A percentile compares a stretch with the other conserved stretches of the same genome.
phyloP scores from a whole-genome alignment of 2,888 invertebrate species.

The Cerastoderma edule region DNA sequence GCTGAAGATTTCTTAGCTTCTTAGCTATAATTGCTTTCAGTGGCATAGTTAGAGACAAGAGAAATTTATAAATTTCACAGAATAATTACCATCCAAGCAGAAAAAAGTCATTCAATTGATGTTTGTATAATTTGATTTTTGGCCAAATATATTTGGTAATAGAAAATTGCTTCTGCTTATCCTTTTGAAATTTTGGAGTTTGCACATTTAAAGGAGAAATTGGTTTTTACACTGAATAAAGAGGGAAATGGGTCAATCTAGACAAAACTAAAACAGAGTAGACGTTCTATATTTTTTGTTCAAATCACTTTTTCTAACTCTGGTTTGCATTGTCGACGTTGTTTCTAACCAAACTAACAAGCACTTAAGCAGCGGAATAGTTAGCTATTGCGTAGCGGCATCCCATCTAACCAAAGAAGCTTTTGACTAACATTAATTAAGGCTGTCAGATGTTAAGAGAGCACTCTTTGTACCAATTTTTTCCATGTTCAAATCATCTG shows the following conservation, averaged over 20 bases:
- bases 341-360: constrained; percentile 28
- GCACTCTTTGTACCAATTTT: too few relatives aligned
- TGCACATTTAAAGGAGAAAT: too few relatives aligned
- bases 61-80: too few relatives aligned
- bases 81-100: too few relatives aligned
- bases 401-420: constrained; percentile 7
- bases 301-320: constrained; percentile 25
- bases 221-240: neutral
- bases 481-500: constrained; percentile 13
- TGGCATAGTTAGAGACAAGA: too few relatives aligned
- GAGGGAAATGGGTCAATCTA: neutral
- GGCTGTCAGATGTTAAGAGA: neutral
- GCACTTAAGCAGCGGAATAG: constrained; percentile 16
- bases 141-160: too few relatives aligned
- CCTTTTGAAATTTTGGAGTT: too few relatives aligned
- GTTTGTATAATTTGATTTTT: too few relatives aligned
- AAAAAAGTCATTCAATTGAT: too few relatives aligned
- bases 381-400: constrained; percentile 20
- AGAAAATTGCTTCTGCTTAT: too few relatives aligned
- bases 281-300: constrained; percentile 12
- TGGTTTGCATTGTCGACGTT: constrained; percentile 15
- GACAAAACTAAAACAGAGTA: neutral
- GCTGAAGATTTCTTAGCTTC: too few relatives aligned
- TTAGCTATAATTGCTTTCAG: too few relatives aligned
- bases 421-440: neutral